Evolutionary conservation across 2,797 vertebrate genomes (phyloP), one percentile per base, ranked within the genome.

Genomic region (Chromobotia macracanthus): DNA sequence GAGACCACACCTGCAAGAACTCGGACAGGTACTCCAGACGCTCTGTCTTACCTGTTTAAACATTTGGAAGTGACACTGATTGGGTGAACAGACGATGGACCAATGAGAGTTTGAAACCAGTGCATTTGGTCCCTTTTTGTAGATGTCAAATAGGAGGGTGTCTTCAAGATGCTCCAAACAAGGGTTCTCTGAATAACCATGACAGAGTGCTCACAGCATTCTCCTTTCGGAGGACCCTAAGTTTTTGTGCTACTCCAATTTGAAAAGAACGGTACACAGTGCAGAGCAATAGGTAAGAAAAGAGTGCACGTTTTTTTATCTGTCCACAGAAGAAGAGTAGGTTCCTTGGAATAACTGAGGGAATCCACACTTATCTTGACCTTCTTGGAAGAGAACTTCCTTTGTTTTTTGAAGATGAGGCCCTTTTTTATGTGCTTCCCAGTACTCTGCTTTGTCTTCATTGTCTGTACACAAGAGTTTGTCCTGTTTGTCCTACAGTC

Each of bases 1-100:
- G 50, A 72, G 60, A 72, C 77, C 77, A 73, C 77, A 56, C 77
- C 77, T 66, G 69, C 31, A 53, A 18, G 10, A 28, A 21, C 31
- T 15, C 3, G 10, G 35, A 5, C 21, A 60, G 56, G 56, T 25
- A 35, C 16, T 35, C 16, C 16, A 63, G 60, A n/a, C 0, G 3
- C 60, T n/a, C 18, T 31, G 5, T 18, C 28, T 58, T 70, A 64
- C 68, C 77, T 79, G 77, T 53, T 66, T 66, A 72, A 79, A 72
- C 69, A 65, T 72, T 72, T 56, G 12, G 38, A 72, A 58, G 69
- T 58, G 61, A 50, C 1, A 3, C 13, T 73, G 77, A 72, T 79
- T 12, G 61, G 73, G 69, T 66, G 25, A 60, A 79, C 48, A 21
- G 69, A 48, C n/a, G 76, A 25, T 28, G 48, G 44, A 53, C 31